Evolutionary conservation across 2,113 vertebrate genomes (phyloP), one percentile per base, ranked within the genome.

Genomic region (Xiphias gladius): DNA sequence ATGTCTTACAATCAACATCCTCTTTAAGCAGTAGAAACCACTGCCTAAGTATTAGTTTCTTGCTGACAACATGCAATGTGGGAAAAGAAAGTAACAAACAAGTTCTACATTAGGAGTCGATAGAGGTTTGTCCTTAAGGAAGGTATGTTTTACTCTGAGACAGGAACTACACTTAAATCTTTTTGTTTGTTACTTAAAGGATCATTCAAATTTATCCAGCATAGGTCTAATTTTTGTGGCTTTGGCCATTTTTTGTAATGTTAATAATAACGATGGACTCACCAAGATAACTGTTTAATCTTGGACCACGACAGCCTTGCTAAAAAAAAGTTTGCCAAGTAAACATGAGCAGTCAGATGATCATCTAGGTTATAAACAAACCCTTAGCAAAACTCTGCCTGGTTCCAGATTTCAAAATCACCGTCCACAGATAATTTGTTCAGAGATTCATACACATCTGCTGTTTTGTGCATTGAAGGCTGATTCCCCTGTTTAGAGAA

Each of bases 11-110:
- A 79, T 86, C 84, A 75, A 81, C 80, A 83, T 86, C 84, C 75
- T 39, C 83, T 75, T 82, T 68, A 80, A 65, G 86, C 67, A 74
- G 65, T 66, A 30, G 75, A 88, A 92, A 91, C 93, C 92, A 67
- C 87, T 1, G 20, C 16, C 2, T 90, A 90, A 92, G 84, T 84
- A 86, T 86, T 89, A 88, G 82, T 80, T 90, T 87, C 87, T 80
- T 80, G 77, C 88, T 88, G 75, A 89, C 39, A 67, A 85, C 87
- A 86, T 85, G 79, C 68, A 46, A 85, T 86, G 67, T 74, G 79
- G 86, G 71, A 88, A 71, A 75, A 85, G 30, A 71, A n/a, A 66
- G 75, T 64, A 57, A 86, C 68, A 90, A 91, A 85, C 83, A 89
- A 84, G 73, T 67, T 75, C 46, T 37, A 24, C 2, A 72, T 79